These are phyloP conservation scores for Cherax quadricarinatus DNA, from an alignment of 1,140 invertebrate species.

Conservation along the genomic window DNA sequence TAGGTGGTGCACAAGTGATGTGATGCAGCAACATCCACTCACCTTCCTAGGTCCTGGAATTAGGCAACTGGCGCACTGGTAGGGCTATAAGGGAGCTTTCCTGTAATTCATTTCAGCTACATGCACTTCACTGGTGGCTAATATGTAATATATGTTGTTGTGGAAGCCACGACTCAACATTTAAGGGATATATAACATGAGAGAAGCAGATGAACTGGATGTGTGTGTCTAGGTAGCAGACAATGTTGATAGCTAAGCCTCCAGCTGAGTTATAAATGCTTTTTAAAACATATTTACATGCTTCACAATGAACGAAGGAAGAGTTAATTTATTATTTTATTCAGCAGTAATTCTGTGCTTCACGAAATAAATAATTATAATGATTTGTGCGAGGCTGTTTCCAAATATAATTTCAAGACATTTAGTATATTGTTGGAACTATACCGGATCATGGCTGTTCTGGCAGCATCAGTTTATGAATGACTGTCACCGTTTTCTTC, in stretches of 20 bases:
- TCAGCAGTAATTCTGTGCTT: not conserved
- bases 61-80: not conserved
- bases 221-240: not conserved
- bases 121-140: not conserved
- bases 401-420: not conserved
- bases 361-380: not conserved
- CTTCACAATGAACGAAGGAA: not conserved
- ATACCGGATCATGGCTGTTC: not conserved
- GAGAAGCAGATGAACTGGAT: not conserved
- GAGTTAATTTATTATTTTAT: not conserved
- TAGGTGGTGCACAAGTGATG: not conserved
- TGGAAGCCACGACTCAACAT: not conserved
- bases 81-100: not conserved
- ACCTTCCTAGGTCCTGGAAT: not conserved
- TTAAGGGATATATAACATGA: not conserved
- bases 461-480: not conserved
- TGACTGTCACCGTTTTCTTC: not conserved
- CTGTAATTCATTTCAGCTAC: not conserved
- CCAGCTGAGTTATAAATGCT: not conserved
- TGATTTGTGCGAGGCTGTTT: not conserved
- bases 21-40: not conserved
- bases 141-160: not conserved
- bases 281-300: not conserved
- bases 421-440: not conserved
- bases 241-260: slow-evolving; percentile 1